Percentiles rank a stretch among this genome's conserved stretches.
phyloP scores from a whole-genome alignment of 1,140 invertebrate species.

The Ctenoplectra terminalis region DNA sequence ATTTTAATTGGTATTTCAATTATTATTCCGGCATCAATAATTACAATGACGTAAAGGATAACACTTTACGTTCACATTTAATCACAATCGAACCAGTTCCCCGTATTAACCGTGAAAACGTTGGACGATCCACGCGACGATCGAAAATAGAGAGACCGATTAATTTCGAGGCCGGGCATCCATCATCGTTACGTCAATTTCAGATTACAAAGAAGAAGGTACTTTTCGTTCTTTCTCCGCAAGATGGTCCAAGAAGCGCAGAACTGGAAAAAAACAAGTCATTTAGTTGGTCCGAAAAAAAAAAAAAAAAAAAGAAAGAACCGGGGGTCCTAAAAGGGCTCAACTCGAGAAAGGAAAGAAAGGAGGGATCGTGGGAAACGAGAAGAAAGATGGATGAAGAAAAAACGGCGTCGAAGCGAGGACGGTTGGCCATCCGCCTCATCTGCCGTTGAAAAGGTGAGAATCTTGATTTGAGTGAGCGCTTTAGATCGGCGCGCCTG shows the following conservation, averaged over 20 bases:
- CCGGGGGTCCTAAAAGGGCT: conserved; percentile 32
- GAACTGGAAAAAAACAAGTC: conserved; percentile 36
- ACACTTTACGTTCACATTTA: too few relatives aligned
- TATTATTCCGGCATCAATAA: too few relatives aligned
- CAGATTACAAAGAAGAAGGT: conserved; percentile 41
- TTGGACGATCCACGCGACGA: neutral
- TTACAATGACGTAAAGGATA: too few relatives aligned
- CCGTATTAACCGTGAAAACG: too few relatives aligned
- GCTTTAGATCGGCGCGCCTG: conserved; percentile 61
- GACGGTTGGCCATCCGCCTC: conserved; percentile 48
- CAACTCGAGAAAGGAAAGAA: conserved; percentile 27
- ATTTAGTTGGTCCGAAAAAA: conserved; percentile 33
- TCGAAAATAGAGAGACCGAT: neutral
- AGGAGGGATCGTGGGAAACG: conserved; percentile 33
- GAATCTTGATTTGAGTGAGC: conserved; percentile 73
- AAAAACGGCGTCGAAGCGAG: conserved; percentile 42
- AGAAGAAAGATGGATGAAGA: conserved; percentile 64
- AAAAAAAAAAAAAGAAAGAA: neutral
- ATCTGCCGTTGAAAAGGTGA: conserved; percentile 70
- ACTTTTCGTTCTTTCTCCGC: neutral
- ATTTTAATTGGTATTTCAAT: too few relatives aligned
- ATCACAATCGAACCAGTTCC: too few relatives aligned
- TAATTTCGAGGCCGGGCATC: conserved; percentile 30
- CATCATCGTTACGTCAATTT: conserved; percentile 55
- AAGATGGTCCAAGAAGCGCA: conserved; percentile 1